These are phyloP conservation scores for Drosophila quadrilineata DNA, from an alignment of 1,140 invertebrate species.

Conservation along the genomic window DNA sequence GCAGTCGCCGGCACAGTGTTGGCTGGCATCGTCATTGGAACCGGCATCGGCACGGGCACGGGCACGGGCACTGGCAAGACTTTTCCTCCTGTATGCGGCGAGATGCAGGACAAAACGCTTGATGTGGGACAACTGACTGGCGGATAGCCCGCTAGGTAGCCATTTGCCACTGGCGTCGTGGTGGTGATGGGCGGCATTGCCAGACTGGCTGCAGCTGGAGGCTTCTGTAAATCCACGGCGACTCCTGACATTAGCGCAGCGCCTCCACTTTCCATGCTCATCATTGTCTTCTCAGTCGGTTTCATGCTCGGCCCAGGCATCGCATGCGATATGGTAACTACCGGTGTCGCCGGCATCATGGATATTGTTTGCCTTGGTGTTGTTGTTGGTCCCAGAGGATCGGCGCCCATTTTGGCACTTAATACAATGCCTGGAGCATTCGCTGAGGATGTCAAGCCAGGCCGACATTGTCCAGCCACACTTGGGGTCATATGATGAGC, in stretches of 20 bases:
- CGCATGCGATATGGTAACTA: conserved; percentile 27
- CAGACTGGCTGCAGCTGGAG: no score
- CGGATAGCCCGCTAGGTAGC: conserved; percentile 48
- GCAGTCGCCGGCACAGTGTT: conserved; percentile 20
- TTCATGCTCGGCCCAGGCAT: conserved; percentile 21
- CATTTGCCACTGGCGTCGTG: conserved; percentile 41
- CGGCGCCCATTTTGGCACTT: conserved; percentile 29
- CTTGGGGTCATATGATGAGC: no score
- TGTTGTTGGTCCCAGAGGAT: no score
- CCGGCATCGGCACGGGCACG: no score
- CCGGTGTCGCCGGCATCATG: conserved; percentile 13
- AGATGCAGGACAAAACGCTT: conserved; percentile 32
- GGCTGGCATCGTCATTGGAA: conserved; percentile 11
- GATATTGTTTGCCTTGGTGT: conserved; percentile 26
- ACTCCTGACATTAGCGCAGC: not conserved
- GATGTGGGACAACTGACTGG: conserved; percentile 21
- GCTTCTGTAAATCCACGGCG: conserved; percentile 42
- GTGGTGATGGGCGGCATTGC: not conserved
- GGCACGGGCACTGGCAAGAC: conserved; percentile 9
- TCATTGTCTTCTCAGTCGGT: conserved; percentile 29
- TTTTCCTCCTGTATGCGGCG: conserved; percentile 43
- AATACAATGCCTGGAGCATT: conserved; percentile 38
- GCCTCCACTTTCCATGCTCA: not conserved
- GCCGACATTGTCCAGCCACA: conserved; percentile 10
- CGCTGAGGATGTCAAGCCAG: not conserved